Conservation (phyloP, 2,113 vertebrate genomes). For the Phainopepla nitens region DNA sequence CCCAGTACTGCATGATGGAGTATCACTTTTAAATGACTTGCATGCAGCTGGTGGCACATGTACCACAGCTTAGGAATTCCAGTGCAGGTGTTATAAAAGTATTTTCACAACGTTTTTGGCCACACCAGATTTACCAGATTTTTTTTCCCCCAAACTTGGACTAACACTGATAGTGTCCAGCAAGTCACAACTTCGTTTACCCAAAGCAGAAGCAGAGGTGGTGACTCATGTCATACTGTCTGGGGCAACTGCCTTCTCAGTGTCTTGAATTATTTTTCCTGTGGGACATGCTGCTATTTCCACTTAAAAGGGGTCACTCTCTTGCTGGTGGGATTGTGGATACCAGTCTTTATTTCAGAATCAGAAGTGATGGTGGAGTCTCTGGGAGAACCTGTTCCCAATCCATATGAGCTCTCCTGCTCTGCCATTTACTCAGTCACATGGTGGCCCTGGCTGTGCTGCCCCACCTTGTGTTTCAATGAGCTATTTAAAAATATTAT, state of each 20-base stretch:
- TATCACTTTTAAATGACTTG: neutral
- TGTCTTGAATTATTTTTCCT: neutral
- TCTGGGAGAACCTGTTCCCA: neutral
- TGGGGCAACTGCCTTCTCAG: neutral
- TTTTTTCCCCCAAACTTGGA: neutral
- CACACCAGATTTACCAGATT: neutral
- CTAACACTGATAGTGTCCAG: neutral
- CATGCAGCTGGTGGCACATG: neutral
- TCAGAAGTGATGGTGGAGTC: neutral
- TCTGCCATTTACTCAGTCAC: neutral
- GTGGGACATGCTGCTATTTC: neutral
- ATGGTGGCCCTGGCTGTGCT: neutral
- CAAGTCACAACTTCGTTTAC: neutral
- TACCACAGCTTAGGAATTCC: neutral
- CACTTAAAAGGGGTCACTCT: neutral
- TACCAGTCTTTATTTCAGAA: neutral
- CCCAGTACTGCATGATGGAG: fast-evolving
- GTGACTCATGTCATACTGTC: neutral
- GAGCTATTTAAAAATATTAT: neutral
- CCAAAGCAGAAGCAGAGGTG: neutral
- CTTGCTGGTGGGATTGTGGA: neutral
- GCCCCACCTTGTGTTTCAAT: neutral
- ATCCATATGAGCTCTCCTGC: neutral
- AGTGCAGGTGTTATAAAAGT: neutral
- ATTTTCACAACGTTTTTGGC: neutral